Evolutionary conservation across 1,140 invertebrate species (phyloP), one percentile per base, ranked within the genome.

Genomic region (Drosophila quadrilineata): DNA sequence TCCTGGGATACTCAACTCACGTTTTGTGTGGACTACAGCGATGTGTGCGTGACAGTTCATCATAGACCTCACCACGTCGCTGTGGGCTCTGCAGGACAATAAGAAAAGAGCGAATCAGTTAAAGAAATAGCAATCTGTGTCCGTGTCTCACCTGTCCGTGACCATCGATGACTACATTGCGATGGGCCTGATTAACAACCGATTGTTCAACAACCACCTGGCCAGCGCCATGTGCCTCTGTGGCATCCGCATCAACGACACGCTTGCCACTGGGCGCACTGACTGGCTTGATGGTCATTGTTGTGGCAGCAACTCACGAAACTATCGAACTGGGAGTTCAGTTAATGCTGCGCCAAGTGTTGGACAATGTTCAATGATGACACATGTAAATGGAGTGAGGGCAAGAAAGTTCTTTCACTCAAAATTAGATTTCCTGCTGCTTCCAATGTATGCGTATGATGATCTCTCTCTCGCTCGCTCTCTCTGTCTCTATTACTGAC

Each of bases 1-100:
- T n/a, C n/a, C n/a, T n/a, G n/a, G n/a, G n/a, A n/a, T n/a, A n/a
- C n/a, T n/a, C n/a, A n/a, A n/a, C 56, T 67, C 45, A 89, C 75
- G 69, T 88, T 14, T 89, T 89, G 40, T 89, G 85, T 48, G 88
- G 88, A 59, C 88, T 89, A 45, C 88, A 75, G 33, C 88, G 82
- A 65, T 89, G 88, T 49, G 79, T 72, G 48, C 88, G 86, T 31
- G 71, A 43, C 36, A 88, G 46, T 6, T 89, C 88, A 43, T 89
- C 88, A 29, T 79, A 89, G 16, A 86, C 75, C 49, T 89, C 88
- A n/a, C 64, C 69, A 41, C 88, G 75, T 3, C 88, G 74, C 33
- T 89, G 88, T 26, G 88, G 88, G 62, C 88, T 89, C 88, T 89
- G 35, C n/a, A 9, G 0, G 6, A 35, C 2, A 2, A 48, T n/a